Base-by-base conservation (phyloP, 2,888 invertebrate genomes). In the Chrysolina oricalcia region DNA sequence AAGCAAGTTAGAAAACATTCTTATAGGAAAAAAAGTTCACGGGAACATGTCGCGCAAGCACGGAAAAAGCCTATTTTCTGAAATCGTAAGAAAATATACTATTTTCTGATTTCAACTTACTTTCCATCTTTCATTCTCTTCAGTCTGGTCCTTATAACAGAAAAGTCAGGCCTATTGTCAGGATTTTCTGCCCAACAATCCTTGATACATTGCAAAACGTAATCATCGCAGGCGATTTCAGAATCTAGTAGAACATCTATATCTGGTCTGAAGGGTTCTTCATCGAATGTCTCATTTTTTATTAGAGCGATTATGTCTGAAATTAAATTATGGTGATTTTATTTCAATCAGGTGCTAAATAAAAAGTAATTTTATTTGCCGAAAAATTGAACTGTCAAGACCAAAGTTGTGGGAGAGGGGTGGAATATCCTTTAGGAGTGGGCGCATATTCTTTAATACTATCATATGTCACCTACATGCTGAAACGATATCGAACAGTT, bases 161-260 rank as follows among this genome's bases (percentile, higher is more conserved):
- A 92, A 89, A 98, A 97, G 88, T 97, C 98, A 0, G 97, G 98
- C 80, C 98, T 90, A 11, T 90, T 85, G 75, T 94, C 94, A 0
- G 97, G 96, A 83, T 93, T 93, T 87, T 98, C 97, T 19, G 93
- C 91, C 98, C 98, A 98, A 87, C 97, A 96, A 86, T 96, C 96
- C 84, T 92, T 92, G 91, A 98, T 96, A 85, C 95, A 94, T 79
- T 92, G 92, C 77, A 95, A 89, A 75, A 97, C 92, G 88, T 94
- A 97, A 80, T 96, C 96, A 74, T 95, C 94, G 87, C 94, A 94
- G 74, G 95, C 93, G 66, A 93, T 91, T 81, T 92, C 92, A 40
- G 92, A 92, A 75, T 95, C 93, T 74, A 94, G 91, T 46, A 96
- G 91, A 80, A 93, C 89, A 87, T 93, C 92, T 80, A 94, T 89